Evolutionary conservation across 2,797 vertebrate genomes (phyloP).

Genomic region (Danio kyathit): DNA sequence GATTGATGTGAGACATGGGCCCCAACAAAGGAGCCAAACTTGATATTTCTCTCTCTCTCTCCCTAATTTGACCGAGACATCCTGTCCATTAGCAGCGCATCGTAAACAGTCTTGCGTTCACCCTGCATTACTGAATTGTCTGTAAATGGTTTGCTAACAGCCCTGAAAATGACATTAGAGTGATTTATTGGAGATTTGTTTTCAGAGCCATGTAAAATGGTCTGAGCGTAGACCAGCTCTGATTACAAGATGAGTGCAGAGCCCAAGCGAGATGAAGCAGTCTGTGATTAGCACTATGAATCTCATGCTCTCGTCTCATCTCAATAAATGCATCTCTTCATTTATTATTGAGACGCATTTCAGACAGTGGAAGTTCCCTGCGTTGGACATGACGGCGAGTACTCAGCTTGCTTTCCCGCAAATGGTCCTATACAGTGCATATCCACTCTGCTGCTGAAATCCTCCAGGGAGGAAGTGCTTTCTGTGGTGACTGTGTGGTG

Average conservation of each 20-base stretch:
- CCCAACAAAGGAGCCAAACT: constrained; percentile 56
- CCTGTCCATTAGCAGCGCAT: constrained; percentile 62
- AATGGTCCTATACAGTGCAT: neutral
- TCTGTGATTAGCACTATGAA: constrained; percentile 43
- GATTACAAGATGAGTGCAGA: constrained; percentile 51
- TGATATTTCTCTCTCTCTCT: constrained; percentile 53
- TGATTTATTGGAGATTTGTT: constrained; percentile 60
- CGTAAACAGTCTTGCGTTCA: constrained; percentile 48
- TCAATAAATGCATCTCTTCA: constrained; percentile 42
- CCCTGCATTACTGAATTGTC: constrained; percentile 52
- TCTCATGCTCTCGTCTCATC: constrained; percentile 24
- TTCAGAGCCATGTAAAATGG: constrained; percentile 52
- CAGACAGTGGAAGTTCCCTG: constrained; percentile 38
- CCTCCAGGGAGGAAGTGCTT: constrained; percentile 9
- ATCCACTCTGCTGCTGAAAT: neutral
- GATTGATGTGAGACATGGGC: constrained; percentile 68
- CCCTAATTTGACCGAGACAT: constrained; percentile 62
- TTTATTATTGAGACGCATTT: constrained; percentile 52
- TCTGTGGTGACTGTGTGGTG: constrained; percentile 1
- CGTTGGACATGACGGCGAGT: neutral
- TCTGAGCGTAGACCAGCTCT: constrained; percentile 41
- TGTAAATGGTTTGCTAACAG: constrained; percentile 64
- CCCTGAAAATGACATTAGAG: constrained; percentile 62
- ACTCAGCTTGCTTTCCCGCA: constrained; percentile 11
- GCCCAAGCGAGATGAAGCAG: constrained; percentile 35